These are phyloP conservation scores for Choreutis nemorana DNA, from an alignment of 2,888 invertebrate genomes.

Conservation along the genomic window DNA sequence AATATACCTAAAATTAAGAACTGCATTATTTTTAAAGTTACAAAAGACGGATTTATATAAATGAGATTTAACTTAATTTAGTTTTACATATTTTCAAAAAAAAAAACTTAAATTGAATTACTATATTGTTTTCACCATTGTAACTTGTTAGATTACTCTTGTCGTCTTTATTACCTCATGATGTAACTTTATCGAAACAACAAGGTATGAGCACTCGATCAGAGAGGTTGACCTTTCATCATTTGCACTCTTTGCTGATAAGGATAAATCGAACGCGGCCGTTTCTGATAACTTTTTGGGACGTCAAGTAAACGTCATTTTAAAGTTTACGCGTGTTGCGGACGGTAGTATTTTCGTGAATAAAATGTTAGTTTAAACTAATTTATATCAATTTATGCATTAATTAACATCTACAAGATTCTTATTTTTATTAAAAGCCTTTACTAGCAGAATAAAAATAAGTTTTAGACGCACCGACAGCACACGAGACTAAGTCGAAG, in stretches of 20 bases:
- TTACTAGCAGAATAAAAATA: neutral
- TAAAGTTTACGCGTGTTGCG: slow-evolving; percentile 36
- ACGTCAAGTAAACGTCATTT: slow-evolving; percentile 28
- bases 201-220: no score
- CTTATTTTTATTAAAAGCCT: neutral
- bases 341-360: slow-evolving; percentile 18
- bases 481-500: neutral
- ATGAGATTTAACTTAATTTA: no score
- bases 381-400: neutral
- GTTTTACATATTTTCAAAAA: no score
- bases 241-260: slow-evolving; percentile 12
- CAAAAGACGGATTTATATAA: no score
- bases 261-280: slow-evolving; percentile 12
- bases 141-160: slow-evolving; percentile 11
- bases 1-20: no score
- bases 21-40: no score
- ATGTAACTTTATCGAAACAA: slow-evolving; percentile 2
- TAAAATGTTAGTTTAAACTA: neutral
- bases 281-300: slow-evolving; percentile 12
- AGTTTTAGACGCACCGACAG: neutral
- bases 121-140: slow-evolving; percentile 10
- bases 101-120: slow-evolving; percentile 7
- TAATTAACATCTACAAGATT: neutral
- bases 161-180: neutral
- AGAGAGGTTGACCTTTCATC: slow-evolving; percentile 9